Conservation (phyloP, 2,113 vertebrate species). For the Spea multiplicata region DNA sequence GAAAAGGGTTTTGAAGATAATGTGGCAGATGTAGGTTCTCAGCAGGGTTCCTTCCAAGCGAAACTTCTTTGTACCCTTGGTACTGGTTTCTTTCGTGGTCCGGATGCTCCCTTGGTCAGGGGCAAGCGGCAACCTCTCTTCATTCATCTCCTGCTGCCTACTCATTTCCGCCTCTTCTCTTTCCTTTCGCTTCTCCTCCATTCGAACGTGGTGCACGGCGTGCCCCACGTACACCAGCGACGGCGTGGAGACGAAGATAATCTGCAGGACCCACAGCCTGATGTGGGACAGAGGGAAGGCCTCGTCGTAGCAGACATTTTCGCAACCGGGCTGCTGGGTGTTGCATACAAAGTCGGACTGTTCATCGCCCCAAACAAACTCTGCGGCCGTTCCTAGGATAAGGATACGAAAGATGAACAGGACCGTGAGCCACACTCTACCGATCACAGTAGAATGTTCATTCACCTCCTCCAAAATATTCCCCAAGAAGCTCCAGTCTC, state of each 20-base stretch:
- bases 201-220: conserved; percentile 87
- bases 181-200: conserved; percentile 89
- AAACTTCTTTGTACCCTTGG: conserved; percentile 85
- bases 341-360: conserved; percentile 98
- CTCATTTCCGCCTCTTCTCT: conserved; percentile 77
- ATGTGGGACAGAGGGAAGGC: conserved; percentile 98
- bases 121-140: conserved; percentile 73
- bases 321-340: conserved; percentile 94
- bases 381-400: conserved; percentile 90
- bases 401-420: conserved; percentile 98
- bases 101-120: conserved; percentile 78
- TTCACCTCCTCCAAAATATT: conserved; percentile 98
- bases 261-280: conserved; percentile 96
- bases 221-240: conserved; percentile 92
- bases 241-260: conserved; percentile 95
- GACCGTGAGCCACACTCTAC: conserved; percentile 95
- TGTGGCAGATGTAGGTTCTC: conserved; percentile 91
- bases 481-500: conserved; percentile 98
- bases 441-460: conserved; percentile 97
- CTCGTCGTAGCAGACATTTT: conserved; percentile 96
- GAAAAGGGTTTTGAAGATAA: conserved; percentile 94
- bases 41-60: conserved; percentile 89
- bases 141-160: conserved; percentile 73
- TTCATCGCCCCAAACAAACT: conserved; percentile 96
- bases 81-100: conserved; percentile 73